These are phyloP conservation scores for Polietes domitor DNA, from an alignment of 2,888 invertebrate species.

Conservation along the genomic window DNA sequence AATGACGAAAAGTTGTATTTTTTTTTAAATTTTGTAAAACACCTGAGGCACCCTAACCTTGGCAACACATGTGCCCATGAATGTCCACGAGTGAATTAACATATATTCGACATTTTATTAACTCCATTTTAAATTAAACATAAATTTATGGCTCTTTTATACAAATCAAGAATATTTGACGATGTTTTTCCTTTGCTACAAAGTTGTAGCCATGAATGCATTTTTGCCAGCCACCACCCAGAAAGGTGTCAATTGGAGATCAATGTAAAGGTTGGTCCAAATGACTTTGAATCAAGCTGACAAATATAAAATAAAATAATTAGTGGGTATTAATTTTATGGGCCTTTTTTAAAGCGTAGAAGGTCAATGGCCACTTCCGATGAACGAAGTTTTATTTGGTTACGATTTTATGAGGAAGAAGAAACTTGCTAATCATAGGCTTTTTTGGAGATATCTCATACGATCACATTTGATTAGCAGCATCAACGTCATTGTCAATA, in stretches of 20 bases:
- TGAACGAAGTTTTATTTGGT: too few relatives aligned
- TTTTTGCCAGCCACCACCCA: neutral
- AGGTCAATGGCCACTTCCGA: neutral
- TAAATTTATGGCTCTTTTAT: neutral
- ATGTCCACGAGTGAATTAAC: neutral
- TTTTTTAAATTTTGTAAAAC: too few relatives aligned
- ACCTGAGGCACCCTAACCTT: too few relatives aligned
- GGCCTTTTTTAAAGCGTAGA: neutral
- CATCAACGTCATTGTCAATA: too few relatives aligned
- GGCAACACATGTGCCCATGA: too few relatives aligned
- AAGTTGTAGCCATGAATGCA: neutral
- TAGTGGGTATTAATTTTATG: neutral
- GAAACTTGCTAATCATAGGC: too few relatives aligned
- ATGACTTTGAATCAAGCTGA: too few relatives aligned
- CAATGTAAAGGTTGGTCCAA: neutral
- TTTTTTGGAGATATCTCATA: too few relatives aligned
- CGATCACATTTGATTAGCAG: too few relatives aligned
- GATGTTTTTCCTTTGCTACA: neutral
- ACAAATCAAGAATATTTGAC: slow-evolving; percentile 1
- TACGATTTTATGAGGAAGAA: too few relatives aligned
- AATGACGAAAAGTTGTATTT: too few relatives aligned
- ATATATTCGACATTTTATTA: neutral
- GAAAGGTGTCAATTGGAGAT: neutral
- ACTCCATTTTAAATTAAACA: neutral
- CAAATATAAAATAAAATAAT: neutral